These are phyloP conservation scores for Ophion obscuratus DNA, from an alignment of 2,888 invertebrate species.

Conservation along the genomic window DNA sequence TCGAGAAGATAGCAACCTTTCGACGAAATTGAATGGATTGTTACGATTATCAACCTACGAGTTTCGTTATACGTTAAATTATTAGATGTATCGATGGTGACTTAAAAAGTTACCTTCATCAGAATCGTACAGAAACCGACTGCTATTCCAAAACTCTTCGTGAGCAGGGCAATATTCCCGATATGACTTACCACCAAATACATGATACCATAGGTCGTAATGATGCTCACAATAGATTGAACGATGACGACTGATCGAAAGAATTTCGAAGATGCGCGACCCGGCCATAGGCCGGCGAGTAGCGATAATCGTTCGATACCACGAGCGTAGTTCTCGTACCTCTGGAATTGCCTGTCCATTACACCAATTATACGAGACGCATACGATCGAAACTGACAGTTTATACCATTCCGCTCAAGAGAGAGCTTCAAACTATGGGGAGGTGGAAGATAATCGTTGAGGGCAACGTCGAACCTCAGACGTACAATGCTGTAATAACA, in stretches of 20 bases:
- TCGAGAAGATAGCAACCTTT: constrained; percentile 50
- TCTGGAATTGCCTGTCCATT: constrained; percentile 41
- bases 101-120: constrained; percentile 41
- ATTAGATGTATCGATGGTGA: not conserved
- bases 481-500: not conserved
- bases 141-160: constrained; percentile 60
- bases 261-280: constrained; percentile 25
- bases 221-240: constrained; percentile 29
- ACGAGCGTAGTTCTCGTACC: constrained; percentile 49
- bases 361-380: not conserved
- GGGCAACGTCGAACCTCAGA: not conserved
- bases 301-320: constrained; percentile 49
- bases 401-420: not conserved
- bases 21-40: not conserved
- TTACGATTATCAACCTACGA: not conserved
- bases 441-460: not conserved
- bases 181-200: constrained; percentile 53
- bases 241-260: constrained; percentile 34
- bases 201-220: constrained; percentile 49
- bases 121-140: constrained; percentile 40
- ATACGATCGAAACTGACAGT: not conserved
- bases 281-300: constrained; percentile 65
- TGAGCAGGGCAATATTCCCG: constrained; percentile 48
- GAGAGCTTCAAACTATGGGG: not conserved
- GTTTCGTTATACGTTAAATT: not conserved